These are phyloP conservation scores for Brachypteracias leptosomus DNA, from an alignment of 2,113 vertebrate genomes.

Conservation along the genomic window DNA sequence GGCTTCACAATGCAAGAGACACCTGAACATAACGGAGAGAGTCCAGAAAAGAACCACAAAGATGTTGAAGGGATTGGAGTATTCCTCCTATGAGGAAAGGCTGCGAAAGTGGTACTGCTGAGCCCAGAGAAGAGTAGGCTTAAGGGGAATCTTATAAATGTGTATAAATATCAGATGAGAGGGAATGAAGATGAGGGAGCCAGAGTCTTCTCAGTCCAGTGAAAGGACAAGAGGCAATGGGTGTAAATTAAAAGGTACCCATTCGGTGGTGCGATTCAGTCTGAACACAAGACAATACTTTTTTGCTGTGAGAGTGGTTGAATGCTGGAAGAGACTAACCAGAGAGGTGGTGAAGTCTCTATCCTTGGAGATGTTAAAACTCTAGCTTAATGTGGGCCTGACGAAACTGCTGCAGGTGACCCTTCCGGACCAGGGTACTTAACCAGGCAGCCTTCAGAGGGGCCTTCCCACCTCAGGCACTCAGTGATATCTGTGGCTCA, in stretches of 20 bases:
- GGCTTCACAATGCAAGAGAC: not conserved
- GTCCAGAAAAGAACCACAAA: rapidly evolving
- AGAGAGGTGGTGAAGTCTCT: not conserved
- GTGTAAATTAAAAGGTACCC: not conserved
- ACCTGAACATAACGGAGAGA: not conserved
- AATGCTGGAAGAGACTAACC: not conserved
- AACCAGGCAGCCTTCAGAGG: not conserved
- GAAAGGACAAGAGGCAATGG: not conserved
- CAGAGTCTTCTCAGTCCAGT: not conserved
- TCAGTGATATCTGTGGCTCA: not conserved
- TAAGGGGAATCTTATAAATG: not conserved
- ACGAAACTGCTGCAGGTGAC: not conserved
- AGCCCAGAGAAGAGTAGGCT: not conserved
- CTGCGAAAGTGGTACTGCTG: not conserved
- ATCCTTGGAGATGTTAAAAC: not conserved
- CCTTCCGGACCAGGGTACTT: not conserved
- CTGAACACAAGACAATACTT: not conserved
- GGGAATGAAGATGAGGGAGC: not conserved
- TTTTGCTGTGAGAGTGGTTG: not conserved
- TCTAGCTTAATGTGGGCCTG: not conserved
- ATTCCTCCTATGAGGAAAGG: not conserved
- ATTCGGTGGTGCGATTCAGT: no score
- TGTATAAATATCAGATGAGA: not conserved
- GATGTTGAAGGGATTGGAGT: not conserved
- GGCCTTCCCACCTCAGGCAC: not conserved